Evolutionary conservation across 2,113 vertebrate genomes (phyloP).

Genomic region (Ploceus nigricollis): DNA sequence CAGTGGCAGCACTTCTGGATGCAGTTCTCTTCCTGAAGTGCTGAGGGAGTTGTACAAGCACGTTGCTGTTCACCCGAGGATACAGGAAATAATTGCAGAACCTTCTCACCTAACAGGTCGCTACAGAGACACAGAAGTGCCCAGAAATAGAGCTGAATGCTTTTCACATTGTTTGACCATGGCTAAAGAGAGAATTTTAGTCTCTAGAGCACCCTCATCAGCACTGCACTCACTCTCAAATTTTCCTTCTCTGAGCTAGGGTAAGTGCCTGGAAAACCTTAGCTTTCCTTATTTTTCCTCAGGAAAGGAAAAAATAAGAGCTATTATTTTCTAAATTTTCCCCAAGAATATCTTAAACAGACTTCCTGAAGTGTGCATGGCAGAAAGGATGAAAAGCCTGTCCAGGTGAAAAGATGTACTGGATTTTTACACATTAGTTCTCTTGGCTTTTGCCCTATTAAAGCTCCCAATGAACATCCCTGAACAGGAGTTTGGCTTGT

Average conservation of each 20-base stretch:
- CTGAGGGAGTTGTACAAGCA: background rate
- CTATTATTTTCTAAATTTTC: background rate
- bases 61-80: background rate
- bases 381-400: background rate
- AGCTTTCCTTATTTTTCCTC: background rate
- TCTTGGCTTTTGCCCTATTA: background rate
- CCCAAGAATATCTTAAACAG: background rate
- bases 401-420: background rate
- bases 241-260: background rate
- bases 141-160: background rate
- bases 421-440: background rate
- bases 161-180: background rate
- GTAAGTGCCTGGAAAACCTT: background rate
- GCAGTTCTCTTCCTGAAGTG: background rate
- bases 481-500: background rate
- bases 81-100: background rate
- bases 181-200: background rate
- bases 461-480: background rate
- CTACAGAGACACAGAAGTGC: background rate
- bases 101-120: background rate
- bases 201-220: background rate
- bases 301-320: background rate
- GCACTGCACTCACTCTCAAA: background rate
- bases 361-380: background rate
- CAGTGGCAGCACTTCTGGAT: background rate